These are phyloP conservation scores for Philypnodon macrostomus DNA, from an alignment of 2,797 vertebrate genomes.

Conservation along the genomic window DNA sequence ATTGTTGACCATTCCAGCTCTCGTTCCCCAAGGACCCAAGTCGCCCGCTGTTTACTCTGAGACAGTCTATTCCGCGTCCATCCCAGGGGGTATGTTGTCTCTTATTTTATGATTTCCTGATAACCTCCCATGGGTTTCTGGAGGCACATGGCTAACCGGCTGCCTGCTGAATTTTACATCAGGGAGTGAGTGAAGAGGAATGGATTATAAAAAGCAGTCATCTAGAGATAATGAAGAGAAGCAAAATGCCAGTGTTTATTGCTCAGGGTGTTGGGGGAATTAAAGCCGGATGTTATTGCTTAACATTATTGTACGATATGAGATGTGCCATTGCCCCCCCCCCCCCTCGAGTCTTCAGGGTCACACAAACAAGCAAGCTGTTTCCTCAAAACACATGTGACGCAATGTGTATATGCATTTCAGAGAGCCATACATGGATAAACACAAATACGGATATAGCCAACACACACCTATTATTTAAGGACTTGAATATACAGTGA, in stretches of 20 bases:
- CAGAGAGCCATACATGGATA: conserved; percentile 10
- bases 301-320: conserved; percentile 44
- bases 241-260: conserved; percentile 66
- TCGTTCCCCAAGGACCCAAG: conserved; percentile 36
- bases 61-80: conserved; percentile 51
- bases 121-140: conserved; percentile 67
- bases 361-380: conserved; percentile 40
- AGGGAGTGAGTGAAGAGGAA: conserved; percentile 52
- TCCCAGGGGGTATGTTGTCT: conserved; percentile 64
- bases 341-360: conserved; percentile 41
- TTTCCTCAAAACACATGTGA: conserved; percentile 28
- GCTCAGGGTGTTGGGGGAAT: conserved; percentile 61
- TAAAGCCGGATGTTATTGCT: conserved; percentile 52
- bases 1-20: conserved; percentile 33
- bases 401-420: conserved; percentile 14
- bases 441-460: conserved; percentile 19
- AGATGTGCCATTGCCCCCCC: conserved; percentile 29
- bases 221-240: conserved; percentile 78
- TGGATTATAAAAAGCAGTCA: conserved; percentile 74
- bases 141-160: conserved; percentile 57
- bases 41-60: conserved; percentile 59
- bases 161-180: conserved; percentile 68
- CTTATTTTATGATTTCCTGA: conserved; percentile 72
- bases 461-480: background rate
- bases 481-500: background rate